A percentile compares a stretch with the other conserved stretches of the same genome.
Evolutionary conservation across 2,888 invertebrate genomes (phyloP).

Genomic region (Pyrrhia umbra): DNA sequence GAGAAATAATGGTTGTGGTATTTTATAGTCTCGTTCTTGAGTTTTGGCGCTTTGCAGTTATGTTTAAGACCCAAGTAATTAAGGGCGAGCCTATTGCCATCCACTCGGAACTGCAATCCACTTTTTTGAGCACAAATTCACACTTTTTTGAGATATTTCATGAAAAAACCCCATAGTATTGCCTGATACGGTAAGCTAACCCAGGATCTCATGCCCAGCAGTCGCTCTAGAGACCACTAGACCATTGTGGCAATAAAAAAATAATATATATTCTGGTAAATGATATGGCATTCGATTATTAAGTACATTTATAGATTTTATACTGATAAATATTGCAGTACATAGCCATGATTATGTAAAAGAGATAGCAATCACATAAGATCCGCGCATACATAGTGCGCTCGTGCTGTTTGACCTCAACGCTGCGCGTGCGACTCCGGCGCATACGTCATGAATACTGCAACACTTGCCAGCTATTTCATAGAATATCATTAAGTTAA

Average conservation of each 20-base stretch:
- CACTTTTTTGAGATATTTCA: too few relatives aligned
- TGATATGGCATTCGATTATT: background rate
- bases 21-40: slow-evolving; percentile 26
- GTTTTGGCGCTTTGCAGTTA: too few relatives aligned
- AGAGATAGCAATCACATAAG: slow-evolving; percentile 43
- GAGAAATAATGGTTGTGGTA: slow-evolving; percentile 5
- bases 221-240: too few relatives aligned
- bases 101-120: too few relatives aligned
- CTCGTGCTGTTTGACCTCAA: slow-evolving; percentile 55
- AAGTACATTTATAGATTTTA: slow-evolving; percentile 11
- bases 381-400: slow-evolving; percentile 39
- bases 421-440: slow-evolving; percentile 48
- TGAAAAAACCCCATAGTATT: too few relatives aligned
- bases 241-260: too few relatives aligned
- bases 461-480: slow-evolving; percentile 50
- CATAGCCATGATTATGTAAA: slow-evolving; percentile 40
- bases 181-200: too few relatives aligned
- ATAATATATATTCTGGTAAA: background rate
- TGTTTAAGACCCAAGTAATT: too few relatives aligned
- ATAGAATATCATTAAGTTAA: slow-evolving; percentile 46
- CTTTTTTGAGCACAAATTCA: too few relatives aligned
- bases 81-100: too few relatives aligned
- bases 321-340: slow-evolving; percentile 32
- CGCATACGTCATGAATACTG: slow-evolving; percentile 49
- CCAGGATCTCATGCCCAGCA: too few relatives aligned